Conservation (phyloP, 2,888 invertebrate genomes). For the Lymantria monacha region DNA sequence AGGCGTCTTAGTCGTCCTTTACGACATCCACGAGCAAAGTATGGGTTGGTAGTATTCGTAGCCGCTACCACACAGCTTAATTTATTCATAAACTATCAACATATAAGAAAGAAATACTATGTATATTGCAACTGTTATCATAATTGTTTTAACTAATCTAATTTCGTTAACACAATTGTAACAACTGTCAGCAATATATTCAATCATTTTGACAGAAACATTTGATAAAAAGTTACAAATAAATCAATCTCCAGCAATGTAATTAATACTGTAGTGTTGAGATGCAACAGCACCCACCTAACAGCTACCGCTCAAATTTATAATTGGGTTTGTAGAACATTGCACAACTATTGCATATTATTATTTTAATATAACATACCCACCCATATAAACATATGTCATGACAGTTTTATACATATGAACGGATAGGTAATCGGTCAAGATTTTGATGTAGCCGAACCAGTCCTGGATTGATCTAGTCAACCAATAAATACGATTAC, state of each 20-base stretch:
- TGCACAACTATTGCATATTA: conserved; percentile 21
- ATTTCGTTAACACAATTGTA: no score
- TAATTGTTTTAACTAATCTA: no score
- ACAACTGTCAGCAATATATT: no score
- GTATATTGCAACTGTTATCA: no score
- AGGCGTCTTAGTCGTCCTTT: no score
- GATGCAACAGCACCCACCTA: neutral
- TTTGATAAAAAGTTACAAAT: neutral
- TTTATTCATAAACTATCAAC: no score
- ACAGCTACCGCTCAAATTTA: conserved; percentile 5
- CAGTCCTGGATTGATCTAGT: conserved; percentile 42
- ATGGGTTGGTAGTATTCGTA: no score
- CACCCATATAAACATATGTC: conserved; percentile 6
- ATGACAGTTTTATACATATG: conserved; percentile 37
- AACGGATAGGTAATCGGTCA: conserved; percentile 37
- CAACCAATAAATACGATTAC: conserved; percentile 44
- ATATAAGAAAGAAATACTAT: no score
- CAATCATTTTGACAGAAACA: no score
- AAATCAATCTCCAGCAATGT: conserved; percentile 15
- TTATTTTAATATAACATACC: conserved; percentile 14
- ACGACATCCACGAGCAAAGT: no score
- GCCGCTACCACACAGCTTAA: no score
- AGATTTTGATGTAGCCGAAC: conserved; percentile 43
- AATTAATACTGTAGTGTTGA: conserved; percentile 2
- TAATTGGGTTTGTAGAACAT: conserved; percentile 27